These are phyloP conservation scores for Drosophila saltans DNA, from an alignment of 1,140 invertebrate genomes.

Conservation along the genomic window DNA sequence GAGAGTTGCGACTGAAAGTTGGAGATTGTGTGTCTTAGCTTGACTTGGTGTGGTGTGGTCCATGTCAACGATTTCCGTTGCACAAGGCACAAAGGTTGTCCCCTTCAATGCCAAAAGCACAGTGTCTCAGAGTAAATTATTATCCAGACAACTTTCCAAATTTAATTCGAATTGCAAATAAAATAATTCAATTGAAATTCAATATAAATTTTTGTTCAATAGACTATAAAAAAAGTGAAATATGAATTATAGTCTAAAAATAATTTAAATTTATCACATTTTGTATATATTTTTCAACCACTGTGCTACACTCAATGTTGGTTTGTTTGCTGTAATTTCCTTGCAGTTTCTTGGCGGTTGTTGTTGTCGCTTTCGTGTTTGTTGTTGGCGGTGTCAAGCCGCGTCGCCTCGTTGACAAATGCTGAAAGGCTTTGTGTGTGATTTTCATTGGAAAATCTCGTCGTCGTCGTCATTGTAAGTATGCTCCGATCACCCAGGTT, in stretches of 20 bases:
- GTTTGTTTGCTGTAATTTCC: slow-evolving; percentile 72
- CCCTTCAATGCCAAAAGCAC: slow-evolving; percentile 30
- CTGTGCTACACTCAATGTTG: slow-evolving; percentile 19
- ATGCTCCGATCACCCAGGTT: slow-evolving; percentile 72
- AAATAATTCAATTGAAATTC: not conserved
- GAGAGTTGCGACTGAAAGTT: slow-evolving; percentile 5
- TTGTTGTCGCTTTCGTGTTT: slow-evolving; percentile 41
- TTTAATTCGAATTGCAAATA: not conserved
- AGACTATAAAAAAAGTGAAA: no score
- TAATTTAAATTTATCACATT: not conserved
- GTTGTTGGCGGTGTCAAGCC: slow-evolving; percentile 59
- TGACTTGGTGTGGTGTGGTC: slow-evolving; percentile 65
- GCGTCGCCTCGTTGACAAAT: slow-evolving; percentile 70
- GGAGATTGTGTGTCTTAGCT: slow-evolving; percentile 37
- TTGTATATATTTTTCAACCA: not conserved
- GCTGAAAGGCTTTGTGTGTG: slow-evolving; percentile 75
- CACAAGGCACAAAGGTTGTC: slow-evolving; percentile 77
- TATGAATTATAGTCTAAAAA: no score
- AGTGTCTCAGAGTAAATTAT: slow-evolving; percentile 16
- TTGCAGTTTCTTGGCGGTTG: slow-evolving; percentile 70
- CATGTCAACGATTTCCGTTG: slow-evolving; percentile 80
- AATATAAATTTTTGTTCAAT: not conserved
- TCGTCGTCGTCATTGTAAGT: slow-evolving; percentile 1
- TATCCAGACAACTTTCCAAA: not conserved
- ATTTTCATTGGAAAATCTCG: slow-evolving; percentile 72